phyloP scores from a whole-genome alignment of 2,888 invertebrate genomes.

The Linnaemya vulpina region DNA sequence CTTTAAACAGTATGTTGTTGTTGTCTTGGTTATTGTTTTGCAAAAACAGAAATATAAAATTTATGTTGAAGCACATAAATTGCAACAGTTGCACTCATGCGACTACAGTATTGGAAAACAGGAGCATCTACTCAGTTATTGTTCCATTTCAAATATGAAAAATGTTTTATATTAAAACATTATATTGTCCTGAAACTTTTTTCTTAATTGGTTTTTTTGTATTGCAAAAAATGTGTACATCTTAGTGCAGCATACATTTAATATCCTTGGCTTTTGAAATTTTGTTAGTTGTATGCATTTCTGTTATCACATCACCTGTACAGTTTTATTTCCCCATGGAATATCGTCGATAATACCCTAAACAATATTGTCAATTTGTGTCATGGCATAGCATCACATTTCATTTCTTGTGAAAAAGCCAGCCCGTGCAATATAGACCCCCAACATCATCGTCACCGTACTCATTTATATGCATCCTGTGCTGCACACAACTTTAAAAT shows the following conservation, averaged over 20 bases:
- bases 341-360: constrained; percentile 41
- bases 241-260: background rate
- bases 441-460: constrained; percentile 2
- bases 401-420: constrained; percentile 25
- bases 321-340: constrained; percentile 45
- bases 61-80: constrained; percentile 35
- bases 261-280: background rate
- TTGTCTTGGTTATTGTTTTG: background rate
- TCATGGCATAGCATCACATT: constrained; percentile 48
- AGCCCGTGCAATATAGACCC: background rate
- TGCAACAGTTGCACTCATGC: constrained; percentile 37
- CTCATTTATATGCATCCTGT: background rate
- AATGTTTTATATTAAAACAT: constrained; percentile 15
- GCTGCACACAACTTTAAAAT: background rate
- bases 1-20: constrained; percentile 21
- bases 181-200: background rate
- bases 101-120: background rate
- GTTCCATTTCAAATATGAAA: background rate
- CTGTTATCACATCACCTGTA: constrained; percentile 20
- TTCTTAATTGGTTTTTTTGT: background rate
- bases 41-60: constrained; percentile 2
- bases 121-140: background rate
- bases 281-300: background rate
- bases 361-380: constrained; percentile 59
- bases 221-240: background rate